These are phyloP conservation scores for Hydroisotoma schaefferi DNA, from an alignment of 2,888 invertebrate species.

Conservation along the genomic window DNA sequence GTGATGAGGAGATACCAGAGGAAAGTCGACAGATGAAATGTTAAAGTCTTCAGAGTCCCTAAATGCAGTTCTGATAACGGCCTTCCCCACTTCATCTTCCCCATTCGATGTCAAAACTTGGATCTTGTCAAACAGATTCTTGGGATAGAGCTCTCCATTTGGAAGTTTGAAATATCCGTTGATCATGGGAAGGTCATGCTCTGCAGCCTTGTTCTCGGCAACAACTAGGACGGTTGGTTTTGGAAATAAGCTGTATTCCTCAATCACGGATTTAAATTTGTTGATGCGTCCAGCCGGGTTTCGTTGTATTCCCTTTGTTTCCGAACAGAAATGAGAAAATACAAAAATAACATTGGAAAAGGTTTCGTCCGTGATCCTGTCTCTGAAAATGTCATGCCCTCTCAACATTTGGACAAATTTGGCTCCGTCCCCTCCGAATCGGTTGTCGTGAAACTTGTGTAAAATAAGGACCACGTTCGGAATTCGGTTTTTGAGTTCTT, in stretches of 20 bases:
- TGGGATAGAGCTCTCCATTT: conserved; percentile 15
- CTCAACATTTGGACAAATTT: conserved; percentile 11
- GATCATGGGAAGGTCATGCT: neutral
- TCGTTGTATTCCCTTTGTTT: neutral
- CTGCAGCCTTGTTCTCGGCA: conserved; percentile 16
- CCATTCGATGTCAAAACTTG: neutral
- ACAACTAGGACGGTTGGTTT: conserved; percentile 12
- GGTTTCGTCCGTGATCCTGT: conserved; percentile 7
- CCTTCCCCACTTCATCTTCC: conserved; percentile 15
- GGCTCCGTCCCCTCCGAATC: conserved; percentile 5
- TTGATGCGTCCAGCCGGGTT: neutral
- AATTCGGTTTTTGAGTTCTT: conserved; percentile 8
- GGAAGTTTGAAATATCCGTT: conserved; percentile 19
- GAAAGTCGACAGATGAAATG: neutral
- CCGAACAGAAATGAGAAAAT: conserved; percentile 16
- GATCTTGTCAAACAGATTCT: conserved; percentile 16
- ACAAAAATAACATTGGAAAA: conserved; percentile 19
- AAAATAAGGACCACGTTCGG: conserved; percentile 20
- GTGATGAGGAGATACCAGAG: neutral
- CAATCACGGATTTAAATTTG: neutral
- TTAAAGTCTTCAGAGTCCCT: conserved; percentile 6
- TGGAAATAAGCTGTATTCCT: conserved; percentile 7
- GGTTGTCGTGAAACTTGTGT: conserved; percentile 13
- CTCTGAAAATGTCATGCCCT: conserved; percentile 10
- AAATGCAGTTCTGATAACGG: conserved; percentile 10